Base-by-base conservation (phyloP, 2,888 invertebrate species). In the Scaptodrosophila latifasciaeformis region DNA sequence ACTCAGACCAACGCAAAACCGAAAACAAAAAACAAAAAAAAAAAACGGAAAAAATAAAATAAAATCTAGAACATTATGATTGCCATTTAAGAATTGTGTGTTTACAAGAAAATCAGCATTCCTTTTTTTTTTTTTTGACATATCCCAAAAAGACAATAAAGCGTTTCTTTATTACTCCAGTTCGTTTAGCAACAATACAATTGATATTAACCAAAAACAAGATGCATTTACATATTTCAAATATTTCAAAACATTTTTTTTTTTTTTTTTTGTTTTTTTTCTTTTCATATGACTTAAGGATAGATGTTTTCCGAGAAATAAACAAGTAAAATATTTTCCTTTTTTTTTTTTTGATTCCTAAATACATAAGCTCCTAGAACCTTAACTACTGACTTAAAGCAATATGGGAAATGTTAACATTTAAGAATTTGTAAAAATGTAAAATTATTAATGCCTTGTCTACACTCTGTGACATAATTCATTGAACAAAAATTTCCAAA, bases 131-230 rank as follows among this genome's bases (percentile, higher is more conserved):
- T 1, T 1, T 9, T 1, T 30, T 55, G n/a, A 55, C 49, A 49
- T 66, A 54, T 70, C 72, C 72, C 72, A 75, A 74, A 61, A 70
- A 77, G 74, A 62, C 67, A 37, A 46, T 77, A 52, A 74, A 74
- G 78, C 65, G 59, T 54, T 52, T 65, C 59, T 67, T 77, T 74
- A 77, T 72, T 77, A 55, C 49, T 40, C n/a, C n/a, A n/a, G 53
- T 67, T 70, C 46, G 50, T 66, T 62, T 45, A 56, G 63, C 49
- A 57, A 57, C 56, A 58, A 2, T 34, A 34, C 15, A 34, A 13
- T 34, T n/a, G n/a, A n/a, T n/a, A n/a, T n/a, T n/a, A 27, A 27
- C 27, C 27, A 27, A 37, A 10, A 37, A 3, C 37, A 17, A 18
- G 15, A 19, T 15, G 5, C 10, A 17, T 37, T 37, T 17, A 37